Percentiles rank a stretch among this genome's conserved stretches.
phyloP scores from a whole-genome alignment of 2,888 invertebrate genomes.

The Hydroisotoma schaefferi region DNA sequence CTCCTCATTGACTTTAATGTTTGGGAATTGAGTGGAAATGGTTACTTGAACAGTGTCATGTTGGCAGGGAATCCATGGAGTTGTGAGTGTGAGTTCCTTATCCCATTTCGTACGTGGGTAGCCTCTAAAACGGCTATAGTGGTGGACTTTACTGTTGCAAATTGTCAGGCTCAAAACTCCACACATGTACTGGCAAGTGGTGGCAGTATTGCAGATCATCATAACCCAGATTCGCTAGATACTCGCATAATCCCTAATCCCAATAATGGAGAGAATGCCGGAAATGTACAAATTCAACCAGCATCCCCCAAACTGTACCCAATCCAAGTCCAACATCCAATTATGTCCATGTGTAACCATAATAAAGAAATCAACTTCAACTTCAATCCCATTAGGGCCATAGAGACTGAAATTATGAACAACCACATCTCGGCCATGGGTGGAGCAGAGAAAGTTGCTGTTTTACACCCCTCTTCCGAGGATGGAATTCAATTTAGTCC shows the following conservation, averaged over 20 bases:
- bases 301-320: neutral
- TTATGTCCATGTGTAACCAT: slow-evolving; percentile 49
- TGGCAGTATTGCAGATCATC: slow-evolving; percentile 7
- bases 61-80: slow-evolving; percentile 67
- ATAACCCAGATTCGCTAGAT: neutral
- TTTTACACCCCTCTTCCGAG: slow-evolving; percentile 17
- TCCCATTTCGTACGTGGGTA: slow-evolving; percentile 76
- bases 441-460: slow-evolving; percentile 29
- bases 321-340: slow-evolving; percentile 55
- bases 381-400: slow-evolving; percentile 15
- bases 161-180: slow-evolving; percentile 25
- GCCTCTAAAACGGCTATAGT: slow-evolving; percentile 21
- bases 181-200: slow-evolving; percentile 1
- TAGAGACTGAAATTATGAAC: slow-evolving; percentile 28
- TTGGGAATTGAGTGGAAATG: slow-evolving; percentile 68
- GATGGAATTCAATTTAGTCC: slow-evolving; percentile 14
- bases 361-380: slow-evolving; percentile 23
- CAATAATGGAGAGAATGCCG: slow-evolving; percentile 8
- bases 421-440: slow-evolving; percentile 38
- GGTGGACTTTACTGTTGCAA: slow-evolving; percentile 25
- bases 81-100: slow-evolving; percentile 76
- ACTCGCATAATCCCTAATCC: neutral
- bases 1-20: slow-evolving; percentile 73
- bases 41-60: slow-evolving; percentile 69
- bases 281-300: neutral